A percentile compares a stretch with the other conserved stretches of the same genome.
Evolutionary conservation across 2,888 invertebrate species (phyloP).

Genomic region (Pseudococcus jackbeardsleyi): DNA sequence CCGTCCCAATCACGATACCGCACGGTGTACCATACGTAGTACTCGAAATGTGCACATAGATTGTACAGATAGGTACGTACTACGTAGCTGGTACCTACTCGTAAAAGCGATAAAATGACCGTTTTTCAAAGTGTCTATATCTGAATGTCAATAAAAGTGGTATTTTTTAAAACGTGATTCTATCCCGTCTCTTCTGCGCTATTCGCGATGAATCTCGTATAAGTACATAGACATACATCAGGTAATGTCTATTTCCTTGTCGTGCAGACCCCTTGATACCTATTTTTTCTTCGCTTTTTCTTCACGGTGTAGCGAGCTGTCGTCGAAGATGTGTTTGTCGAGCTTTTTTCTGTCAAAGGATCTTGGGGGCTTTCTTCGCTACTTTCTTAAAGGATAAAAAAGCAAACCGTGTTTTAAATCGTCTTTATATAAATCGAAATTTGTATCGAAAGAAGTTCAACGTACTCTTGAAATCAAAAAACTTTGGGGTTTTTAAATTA

Average conservation of each 20-base stretch:
- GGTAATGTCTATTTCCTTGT: background rate
- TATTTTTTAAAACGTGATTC: constrained; percentile 12
- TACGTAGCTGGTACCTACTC: background rate
- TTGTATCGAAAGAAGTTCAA: background rate
- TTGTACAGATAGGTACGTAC: background rate
- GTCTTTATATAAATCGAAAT: background rate
- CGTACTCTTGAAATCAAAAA: background rate
- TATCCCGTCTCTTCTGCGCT: background rate
- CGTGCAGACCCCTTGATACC: background rate
- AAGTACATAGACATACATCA: background rate
- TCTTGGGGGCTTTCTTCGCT: background rate
- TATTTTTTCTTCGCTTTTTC: background rate
- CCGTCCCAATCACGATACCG: too few relatives aligned
- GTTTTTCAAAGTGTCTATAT: background rate
- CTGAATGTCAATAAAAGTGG: background rate
- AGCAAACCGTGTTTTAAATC: background rate
- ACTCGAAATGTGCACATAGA: background rate
- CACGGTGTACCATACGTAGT: background rate
- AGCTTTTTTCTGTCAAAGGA: background rate
- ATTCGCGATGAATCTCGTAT: background rate
- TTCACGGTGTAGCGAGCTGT: background rate
- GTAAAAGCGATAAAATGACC: constrained; percentile 12
- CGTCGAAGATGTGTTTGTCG: constrained; percentile 10
- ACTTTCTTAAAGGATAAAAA: background rate
- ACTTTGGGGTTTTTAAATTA: too few relatives aligned